A percentile compares a stretch with the other conserved stretches of the same genome.
Evolutionary conservation across 2,888 invertebrate genomes (phyloP).

Genomic region (Synergus japonicus): DNA sequence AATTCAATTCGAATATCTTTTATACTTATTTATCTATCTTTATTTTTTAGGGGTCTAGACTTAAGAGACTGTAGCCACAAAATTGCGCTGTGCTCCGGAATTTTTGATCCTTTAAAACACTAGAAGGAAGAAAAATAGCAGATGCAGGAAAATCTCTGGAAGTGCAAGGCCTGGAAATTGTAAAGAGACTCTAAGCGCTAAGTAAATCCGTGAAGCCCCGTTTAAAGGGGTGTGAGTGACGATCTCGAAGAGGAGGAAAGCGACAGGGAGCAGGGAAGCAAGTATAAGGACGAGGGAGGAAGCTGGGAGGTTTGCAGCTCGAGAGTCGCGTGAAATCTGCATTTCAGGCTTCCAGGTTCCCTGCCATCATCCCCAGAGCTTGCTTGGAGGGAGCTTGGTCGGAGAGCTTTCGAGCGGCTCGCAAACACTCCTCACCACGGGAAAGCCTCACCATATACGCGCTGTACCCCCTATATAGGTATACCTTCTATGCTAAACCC

Average conservation of each 20-base stretch:
- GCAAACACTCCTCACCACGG: conserved; percentile 73
- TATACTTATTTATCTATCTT: too few relatives aligned
- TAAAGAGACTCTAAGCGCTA: conserved; percentile 63
- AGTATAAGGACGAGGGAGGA: conserved; percentile 46
- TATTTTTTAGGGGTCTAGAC: neutral
- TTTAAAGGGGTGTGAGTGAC: conserved; percentile 70
- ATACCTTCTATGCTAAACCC: conserved; percentile 49
- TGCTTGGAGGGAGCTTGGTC: conserved; percentile 59
- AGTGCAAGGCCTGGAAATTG: conserved; percentile 48
- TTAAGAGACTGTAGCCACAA: neutral
- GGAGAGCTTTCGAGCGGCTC: conserved; percentile 76
- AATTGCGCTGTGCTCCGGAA: neutral
- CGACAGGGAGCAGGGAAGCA: conserved; percentile 45
- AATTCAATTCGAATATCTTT: neutral
- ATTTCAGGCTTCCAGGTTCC: conserved; percentile 75
- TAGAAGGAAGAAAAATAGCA: neutral
- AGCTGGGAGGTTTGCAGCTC: conserved; percentile 55
- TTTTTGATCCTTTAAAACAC: neutral
- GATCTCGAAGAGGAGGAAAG: conserved; percentile 46
- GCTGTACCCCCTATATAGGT: conserved; percentile 34
- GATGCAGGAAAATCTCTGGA: conserved; percentile 33
- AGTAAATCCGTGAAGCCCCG: conserved; percentile 59
- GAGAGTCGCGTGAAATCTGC: conserved; percentile 76
- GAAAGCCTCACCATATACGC: conserved; percentile 58
- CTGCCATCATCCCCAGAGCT: conserved; percentile 55